Evolutionary conservation across 2,797 vertebrate species (phyloP).

Genomic region (Cuculus canorus): DNA sequence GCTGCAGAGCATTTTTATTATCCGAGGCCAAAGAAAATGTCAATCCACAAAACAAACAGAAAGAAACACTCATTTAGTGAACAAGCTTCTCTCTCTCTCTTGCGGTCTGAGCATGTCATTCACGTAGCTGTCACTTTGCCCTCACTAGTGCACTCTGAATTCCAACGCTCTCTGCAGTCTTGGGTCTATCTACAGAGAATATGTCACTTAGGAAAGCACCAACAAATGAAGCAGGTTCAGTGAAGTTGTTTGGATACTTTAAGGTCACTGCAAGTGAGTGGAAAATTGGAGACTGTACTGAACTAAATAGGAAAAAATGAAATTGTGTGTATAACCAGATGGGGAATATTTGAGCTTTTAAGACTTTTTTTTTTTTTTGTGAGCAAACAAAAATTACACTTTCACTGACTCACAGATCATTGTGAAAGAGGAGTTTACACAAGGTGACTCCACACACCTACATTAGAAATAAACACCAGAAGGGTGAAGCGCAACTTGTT

Average conservation of each 20-base stretch:
- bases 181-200: neutral
- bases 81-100: slow-evolving; percentile 46
- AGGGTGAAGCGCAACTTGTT: neutral
- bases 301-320: slow-evolving; percentile 50
- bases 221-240: slow-evolving; percentile 45
- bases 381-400: neutral
- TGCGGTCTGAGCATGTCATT: neutral
- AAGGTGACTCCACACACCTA: neutral
- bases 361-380: neutral
- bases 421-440: neutral
- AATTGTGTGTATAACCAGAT: slow-evolving; percentile 12
- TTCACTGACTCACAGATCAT: neutral
- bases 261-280: slow-evolving; percentile 53
- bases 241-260: slow-evolving; percentile 45
- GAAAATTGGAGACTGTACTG: slow-evolving; percentile 51
- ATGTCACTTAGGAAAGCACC: neutral
- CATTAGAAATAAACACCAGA: neutral
- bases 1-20: neutral
- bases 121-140: neutral
- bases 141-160: neutral
- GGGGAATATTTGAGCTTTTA: slow-evolving; percentile 48
- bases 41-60: neutral
- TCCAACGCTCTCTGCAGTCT: fast-evolving
- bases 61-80: neutral
- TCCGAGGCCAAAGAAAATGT: neutral